phyloP scores from a whole-genome alignment of 2,113 vertebrate species.

The Sclerurus mexicanus region DNA sequence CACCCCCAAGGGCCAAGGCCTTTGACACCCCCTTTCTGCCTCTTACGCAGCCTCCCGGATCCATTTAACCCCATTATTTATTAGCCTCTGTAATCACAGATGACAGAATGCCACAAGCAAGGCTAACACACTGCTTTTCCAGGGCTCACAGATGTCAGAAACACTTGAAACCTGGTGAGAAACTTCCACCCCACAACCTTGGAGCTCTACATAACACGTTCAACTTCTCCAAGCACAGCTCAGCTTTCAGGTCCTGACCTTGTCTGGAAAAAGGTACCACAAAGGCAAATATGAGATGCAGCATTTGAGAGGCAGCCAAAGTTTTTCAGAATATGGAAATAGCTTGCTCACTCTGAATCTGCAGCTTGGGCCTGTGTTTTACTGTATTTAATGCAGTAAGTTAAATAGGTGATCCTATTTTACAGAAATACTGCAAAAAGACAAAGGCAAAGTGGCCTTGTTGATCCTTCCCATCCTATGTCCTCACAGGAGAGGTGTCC shows the following conservation, averaged over 20 bases:
- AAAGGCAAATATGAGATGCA: background rate
- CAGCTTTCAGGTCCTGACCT: background rate
- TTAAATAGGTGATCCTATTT: background rate
- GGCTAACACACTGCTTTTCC: background rate
- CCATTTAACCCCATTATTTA: background rate
- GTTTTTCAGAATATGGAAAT: background rate
- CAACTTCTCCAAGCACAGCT: background rate
- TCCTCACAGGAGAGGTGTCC: background rate
- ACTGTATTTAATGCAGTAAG: background rate
- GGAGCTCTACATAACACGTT: background rate
- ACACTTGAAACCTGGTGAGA: background rate
- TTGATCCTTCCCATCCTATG: background rate
- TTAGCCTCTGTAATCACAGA: background rate
- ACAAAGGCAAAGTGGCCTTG: background rate
- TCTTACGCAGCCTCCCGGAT: background rate
- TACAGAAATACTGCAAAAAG: background rate
- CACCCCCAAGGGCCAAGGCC: background rate
- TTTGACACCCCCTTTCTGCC: background rate
- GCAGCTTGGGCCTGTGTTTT: background rate
- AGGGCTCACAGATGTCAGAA: background rate
- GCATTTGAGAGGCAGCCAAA: conserved; percentile 18
- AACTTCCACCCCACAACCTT: background rate
- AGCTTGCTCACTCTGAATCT: background rate
- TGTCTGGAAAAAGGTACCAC: background rate
- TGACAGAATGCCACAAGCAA: background rate